phyloP scores from a whole-genome alignment of 2,797 vertebrate genomes.

The Sebastes flavidus region DNA sequence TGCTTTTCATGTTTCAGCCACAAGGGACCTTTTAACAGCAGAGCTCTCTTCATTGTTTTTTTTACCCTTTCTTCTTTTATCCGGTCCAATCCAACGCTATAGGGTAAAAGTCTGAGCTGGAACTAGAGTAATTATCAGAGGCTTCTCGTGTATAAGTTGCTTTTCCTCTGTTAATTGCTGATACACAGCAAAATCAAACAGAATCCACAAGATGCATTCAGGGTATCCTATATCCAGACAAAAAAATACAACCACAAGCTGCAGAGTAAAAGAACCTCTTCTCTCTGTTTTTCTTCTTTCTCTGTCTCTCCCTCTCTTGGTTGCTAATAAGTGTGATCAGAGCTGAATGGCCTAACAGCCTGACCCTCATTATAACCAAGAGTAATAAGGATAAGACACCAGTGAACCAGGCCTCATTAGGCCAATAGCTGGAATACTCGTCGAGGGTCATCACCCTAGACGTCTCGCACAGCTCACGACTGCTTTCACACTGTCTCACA shows the following conservation, averaged over 20 bases:
- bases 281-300: slow-evolving; percentile 18
- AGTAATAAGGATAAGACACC: slow-evolving; percentile 71
- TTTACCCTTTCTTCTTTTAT: slow-evolving; percentile 16
- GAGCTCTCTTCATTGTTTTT: slow-evolving; percentile 18
- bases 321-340: slow-evolving; percentile 77
- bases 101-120: slow-evolving; percentile 6
- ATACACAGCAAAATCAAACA: slow-evolving; percentile 50
- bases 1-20: slow-evolving; percentile 54
- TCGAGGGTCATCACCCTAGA: slow-evolving; percentile 62
- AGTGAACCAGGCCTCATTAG: slow-evolving; percentile 73
- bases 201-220: slow-evolving; percentile 31
- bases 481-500: slow-evolving; percentile 50
- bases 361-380: slow-evolving; percentile 78
- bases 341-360: slow-evolving; percentile 68
- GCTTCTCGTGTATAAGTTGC: slow-evolving; percentile 10
- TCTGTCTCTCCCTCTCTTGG: slow-evolving; percentile 43
- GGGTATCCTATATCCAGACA: slow-evolving; percentile 16
- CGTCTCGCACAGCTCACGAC: slow-evolving; percentile 39
- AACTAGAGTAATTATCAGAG: slow-evolving; percentile 35
- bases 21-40: slow-evolving; percentile 37
- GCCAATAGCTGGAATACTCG: slow-evolving; percentile 53
- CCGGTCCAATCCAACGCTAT: neutral
- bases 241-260: slow-evolving; percentile 23
- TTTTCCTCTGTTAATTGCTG: slow-evolving; percentile 47
- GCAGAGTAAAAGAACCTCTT: neutral